Conservation (phyloP, 2,888 invertebrate genomes). For the Erpobdella octoculata region DNA sequence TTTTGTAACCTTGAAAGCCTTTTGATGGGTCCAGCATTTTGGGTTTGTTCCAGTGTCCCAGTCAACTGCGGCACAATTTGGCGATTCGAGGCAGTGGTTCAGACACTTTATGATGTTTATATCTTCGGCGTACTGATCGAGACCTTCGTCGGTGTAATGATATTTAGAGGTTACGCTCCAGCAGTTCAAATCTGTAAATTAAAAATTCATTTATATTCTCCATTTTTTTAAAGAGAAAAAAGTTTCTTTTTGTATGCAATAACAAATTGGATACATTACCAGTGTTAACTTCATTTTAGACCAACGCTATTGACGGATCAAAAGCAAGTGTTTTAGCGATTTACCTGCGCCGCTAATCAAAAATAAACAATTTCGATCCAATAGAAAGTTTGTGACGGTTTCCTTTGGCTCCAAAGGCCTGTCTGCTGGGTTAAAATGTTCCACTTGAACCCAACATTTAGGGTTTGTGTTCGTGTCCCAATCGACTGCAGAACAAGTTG, state of each 20-base stretch:
- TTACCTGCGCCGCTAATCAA: not conserved
- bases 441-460: not conserved
- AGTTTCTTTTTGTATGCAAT: too few relatives aligned
- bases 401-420: not conserved
- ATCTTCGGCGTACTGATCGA: not conserved
- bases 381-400: not conserved
- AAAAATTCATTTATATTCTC: too few relatives aligned
- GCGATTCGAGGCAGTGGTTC: not conserved
- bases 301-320: too few relatives aligned
- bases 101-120: not conserved
- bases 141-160: not conserved
- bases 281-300: too few relatives aligned
- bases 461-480: not conserved
- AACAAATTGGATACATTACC: too few relatives aligned
- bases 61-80: not conserved
- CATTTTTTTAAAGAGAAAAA: too few relatives aligned
- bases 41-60: not conserved
- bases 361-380: not conserved
- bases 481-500: not conserved
- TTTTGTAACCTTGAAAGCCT: not conserved
- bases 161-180: not conserved
- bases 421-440: not conserved
- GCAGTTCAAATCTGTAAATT: not conserved
- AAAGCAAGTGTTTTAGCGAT: too few relatives aligned
- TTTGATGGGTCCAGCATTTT: not conserved